Base-by-base conservation (phyloP, 2,888 invertebrate genomes). In the Sclerodermus sp. region DNA sequence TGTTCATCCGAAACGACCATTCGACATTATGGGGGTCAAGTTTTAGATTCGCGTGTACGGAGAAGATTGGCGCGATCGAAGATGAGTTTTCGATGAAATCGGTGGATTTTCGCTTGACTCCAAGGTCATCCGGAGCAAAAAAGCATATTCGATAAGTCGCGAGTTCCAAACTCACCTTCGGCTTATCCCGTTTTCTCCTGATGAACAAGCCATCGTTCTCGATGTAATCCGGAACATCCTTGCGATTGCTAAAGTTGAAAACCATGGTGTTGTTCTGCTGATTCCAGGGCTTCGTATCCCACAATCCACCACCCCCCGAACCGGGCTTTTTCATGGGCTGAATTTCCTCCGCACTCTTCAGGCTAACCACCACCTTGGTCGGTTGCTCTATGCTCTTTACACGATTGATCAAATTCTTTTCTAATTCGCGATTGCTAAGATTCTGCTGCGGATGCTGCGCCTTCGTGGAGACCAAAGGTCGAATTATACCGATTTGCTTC, bases 151-250 rank as follows among this genome's bases (percentile, higher is more conserved):
- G n/a, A n/a, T n/a, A n/a, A n/a, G n/a, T n/a, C n/a, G n/a, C n/a
- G 17, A 50, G 56, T 61, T n/a, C n/a, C n/a, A n/a, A n/a, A n/a
- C 85, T 86, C 70, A 90, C 91, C 88, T 90, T 90, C 67, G 88
- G 85, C 69, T 85, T 82, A 73, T 86, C 85, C 53, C 86, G 83
- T 64, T 85, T 85, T 70, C 83, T 82, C 67, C 85, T 84, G 66
- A 87, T 84, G 64, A 88, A 83, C 76, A 88, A 83, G 64, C 91
- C 91, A 82, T 93, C 93, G 80, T 93, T 92, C 77, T 91, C 91
- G 73, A 94, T 90, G 80, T 94, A 93, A 83, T 93, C 91, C 44
- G 93, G 93, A 70, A 93, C 91, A 71, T 90, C 90, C 79, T 89
- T 90, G 72, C 89, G 85, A 79, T 86, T 83, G 62, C 88, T 89